phyloP scores from a whole-genome alignment of 2,797 vertebrate genomes.

The Synaphobranchus kaupii region DNA sequence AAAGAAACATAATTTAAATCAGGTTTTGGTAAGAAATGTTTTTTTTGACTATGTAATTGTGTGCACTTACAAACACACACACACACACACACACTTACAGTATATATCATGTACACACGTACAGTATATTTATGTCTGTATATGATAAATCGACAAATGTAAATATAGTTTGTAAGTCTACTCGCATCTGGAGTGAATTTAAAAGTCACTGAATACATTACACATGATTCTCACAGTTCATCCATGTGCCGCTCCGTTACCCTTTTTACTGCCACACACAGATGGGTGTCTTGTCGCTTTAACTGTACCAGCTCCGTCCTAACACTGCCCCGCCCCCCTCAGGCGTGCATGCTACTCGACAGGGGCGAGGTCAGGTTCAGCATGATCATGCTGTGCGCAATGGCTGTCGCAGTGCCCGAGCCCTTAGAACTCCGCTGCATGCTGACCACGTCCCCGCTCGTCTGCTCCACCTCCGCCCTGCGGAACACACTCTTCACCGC shows the following conservation, averaged over 20 bases:
- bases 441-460: constrained; percentile 73
- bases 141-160: too few species aligned
- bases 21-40: not conserved
- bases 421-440: constrained; percentile 81
- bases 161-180: not conserved
- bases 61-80: not conserved
- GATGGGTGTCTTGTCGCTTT: not conserved
- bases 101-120: not conserved
- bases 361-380: constrained; percentile 41
- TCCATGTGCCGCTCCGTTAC: not conserved
- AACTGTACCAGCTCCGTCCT: not conserved
- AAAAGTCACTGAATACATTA: not conserved
- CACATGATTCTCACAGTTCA: not conserved
- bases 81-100: not conserved
- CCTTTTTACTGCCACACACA: not conserved
- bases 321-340: not conserved
- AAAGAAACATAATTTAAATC: not conserved
- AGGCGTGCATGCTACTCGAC: constrained; percentile 25
- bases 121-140: too few species aligned
- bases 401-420: constrained; percentile 62
- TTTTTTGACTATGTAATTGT: not conserved
- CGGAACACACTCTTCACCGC: constrained; percentile 86
- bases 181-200: not conserved
- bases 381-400: constrained; percentile 58
- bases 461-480: constrained; percentile 73